Evolutionary conservation across 2,113 vertebrate genomes (phyloP).

Genomic region (Oreochromis spilurus): DNA sequence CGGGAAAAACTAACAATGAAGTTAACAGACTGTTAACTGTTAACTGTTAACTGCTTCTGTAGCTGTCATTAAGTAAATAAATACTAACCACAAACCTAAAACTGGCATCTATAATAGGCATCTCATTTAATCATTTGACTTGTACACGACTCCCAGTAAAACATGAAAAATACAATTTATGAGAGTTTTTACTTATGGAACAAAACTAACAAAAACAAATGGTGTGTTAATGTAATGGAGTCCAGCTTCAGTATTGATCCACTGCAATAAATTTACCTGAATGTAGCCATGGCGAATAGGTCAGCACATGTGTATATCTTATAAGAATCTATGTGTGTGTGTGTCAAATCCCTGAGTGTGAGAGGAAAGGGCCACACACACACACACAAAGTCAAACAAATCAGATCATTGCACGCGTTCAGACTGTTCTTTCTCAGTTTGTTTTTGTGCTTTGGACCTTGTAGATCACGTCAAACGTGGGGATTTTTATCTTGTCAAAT

Average conservation of each 20-base stretch:
- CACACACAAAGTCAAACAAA: not conserved
- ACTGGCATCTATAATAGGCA: not conserved
- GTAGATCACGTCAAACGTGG: not conserved
- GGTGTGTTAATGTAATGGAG: not conserved
- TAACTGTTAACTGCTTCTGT: not conserved
- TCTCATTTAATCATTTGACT: not conserved
- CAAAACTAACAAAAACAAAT: not conserved
- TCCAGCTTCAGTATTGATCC: slow-evolving; percentile 16
- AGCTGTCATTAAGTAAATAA: not conserved
- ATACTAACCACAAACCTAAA: not conserved
- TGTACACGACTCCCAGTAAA: not conserved
- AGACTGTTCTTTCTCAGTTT: slow-evolving; percentile 45
- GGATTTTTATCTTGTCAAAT: not conserved
- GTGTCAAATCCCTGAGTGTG: slow-evolving; percentile 45
- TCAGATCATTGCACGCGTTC: slow-evolving; percentile 19
- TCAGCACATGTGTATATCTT: slow-evolving; percentile 1
- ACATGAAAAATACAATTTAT: not conserved
- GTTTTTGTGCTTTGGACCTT: slow-evolving; percentile 33
- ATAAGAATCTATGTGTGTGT: not conserved
- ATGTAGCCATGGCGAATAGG: slow-evolving; percentile 12
- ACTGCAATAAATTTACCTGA: slow-evolving; percentile 2
- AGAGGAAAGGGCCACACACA: slow-evolving; percentile 5
- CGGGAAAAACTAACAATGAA: not conserved
- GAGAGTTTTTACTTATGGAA: not conserved
- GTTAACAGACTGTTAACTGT: not conserved